phyloP scores from a whole-genome alignment of 2,797 vertebrate genomes.

The Mastacembelus armatus region DNA sequence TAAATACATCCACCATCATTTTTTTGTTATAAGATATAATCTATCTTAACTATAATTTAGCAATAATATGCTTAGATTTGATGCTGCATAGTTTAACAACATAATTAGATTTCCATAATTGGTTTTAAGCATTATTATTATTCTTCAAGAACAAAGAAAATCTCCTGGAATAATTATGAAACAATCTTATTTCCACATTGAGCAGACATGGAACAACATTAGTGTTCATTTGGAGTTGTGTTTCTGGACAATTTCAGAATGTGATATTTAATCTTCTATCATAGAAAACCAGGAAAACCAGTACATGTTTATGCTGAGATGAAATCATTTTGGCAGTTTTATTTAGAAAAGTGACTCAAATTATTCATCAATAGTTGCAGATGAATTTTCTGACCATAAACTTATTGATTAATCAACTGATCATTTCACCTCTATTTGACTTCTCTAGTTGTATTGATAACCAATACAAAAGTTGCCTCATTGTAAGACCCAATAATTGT shows the following conservation, averaged over 20 bases:
- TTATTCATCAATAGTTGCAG: not conserved
- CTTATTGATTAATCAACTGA: not conserved
- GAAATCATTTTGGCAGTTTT: not conserved
- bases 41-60: not conserved
- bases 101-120: not conserved
- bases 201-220: too few relatives aligned
- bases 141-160: not conserved
- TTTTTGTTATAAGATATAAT: not conserved
- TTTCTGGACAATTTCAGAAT: too few relatives aligned
- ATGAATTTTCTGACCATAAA: not conserved
- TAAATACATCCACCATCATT: slow-evolving; percentile 1
- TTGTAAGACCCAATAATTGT: not conserved
- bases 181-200: too few relatives aligned
- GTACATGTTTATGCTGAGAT: not conserved
- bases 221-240: too few relatives aligned
- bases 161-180: too few relatives aligned
- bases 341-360: not conserved
- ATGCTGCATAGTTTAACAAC: not conserved
- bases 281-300: not conserved
- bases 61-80: not conserved
- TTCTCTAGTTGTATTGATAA: not conserved
- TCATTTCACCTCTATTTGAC: not conserved
- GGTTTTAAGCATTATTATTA: too few relatives aligned
- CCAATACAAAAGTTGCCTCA: not conserved
- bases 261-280: too few relatives aligned